Base-by-base conservation (phyloP, 2,797 vertebrate genomes). In the Labroides dimidiatus region DNA sequence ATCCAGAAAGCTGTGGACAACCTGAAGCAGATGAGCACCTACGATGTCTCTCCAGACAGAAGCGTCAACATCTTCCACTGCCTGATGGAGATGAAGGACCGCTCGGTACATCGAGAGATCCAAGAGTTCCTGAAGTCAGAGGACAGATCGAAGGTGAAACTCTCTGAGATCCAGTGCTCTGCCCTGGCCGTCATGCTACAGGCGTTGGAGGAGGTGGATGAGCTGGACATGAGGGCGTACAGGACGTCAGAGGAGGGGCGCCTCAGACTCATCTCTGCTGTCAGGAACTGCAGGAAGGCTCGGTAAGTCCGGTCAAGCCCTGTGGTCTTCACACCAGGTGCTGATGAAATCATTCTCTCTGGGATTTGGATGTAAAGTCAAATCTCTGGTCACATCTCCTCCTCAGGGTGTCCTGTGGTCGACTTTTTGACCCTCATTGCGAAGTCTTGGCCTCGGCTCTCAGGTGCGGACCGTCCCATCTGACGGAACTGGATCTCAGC, bases 1-100 rank as follows among this genome's bases (percentile, higher is more conserved):
- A 48, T 58, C 8, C 0, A 33, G 2, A 52, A 27, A 47, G 48
- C 10, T 19, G 41, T 63, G 30, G 8, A 23, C 20, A 55, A 69
- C 36, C n/a, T 75, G 10, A 75, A 75, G 45, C 27, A 62, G 17
- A 50, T 51, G 23, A 54, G 23, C n/a, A 48, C 50, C 11, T 56
- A 8, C 4, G 6, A 19, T 4, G 19, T 59, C 10, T 37, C 63
- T 16, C 47, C 61, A 1, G 64, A 60, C 15, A 47, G 43, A 47
- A 36, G 56, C 56, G 47, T 45, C n/a, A 59, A 59, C 56, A 20
- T 58, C 24, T 48, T 69, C n/a, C 57, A 69, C 58, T 62, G 68
- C 49, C 36, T 56, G 20, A n/a, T 20, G 16, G 60, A 64, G 39
- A 24, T 71, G 4, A 57, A 64, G 1, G 60, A 72, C 21, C 13